These are phyloP conservation scores for Clunio marinus DNA, from an alignment of 2,888 invertebrate genomes.

Conservation along the genomic window DNA sequence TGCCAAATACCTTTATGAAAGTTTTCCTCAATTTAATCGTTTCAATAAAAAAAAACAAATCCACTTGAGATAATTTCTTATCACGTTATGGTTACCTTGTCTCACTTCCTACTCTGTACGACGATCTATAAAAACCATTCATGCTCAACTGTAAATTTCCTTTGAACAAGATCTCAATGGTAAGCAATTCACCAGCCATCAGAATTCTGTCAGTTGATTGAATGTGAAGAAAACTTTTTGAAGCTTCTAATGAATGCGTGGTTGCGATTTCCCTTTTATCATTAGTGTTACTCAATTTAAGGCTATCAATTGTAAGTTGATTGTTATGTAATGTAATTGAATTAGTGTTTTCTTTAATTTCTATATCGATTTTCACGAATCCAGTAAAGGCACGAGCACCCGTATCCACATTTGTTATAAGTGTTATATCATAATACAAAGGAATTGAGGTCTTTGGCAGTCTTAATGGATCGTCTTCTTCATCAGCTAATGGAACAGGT, in stretches of 20 bases:
- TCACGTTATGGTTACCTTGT: conserved; percentile 42
- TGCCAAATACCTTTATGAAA: conserved; percentile 51
- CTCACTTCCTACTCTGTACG: neutral
- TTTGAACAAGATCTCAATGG: neutral
- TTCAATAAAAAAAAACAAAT: too few species aligned
- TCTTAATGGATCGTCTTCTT: neutral
- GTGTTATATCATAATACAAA: neutral
- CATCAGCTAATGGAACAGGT: neutral
- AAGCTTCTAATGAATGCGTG: neutral
- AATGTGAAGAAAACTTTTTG: neutral
- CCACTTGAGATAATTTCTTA: neutral
- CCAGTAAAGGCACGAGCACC: conserved; percentile 2
- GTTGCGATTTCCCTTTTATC: neutral
- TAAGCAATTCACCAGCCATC: neutral
- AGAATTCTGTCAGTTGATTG: neutral
- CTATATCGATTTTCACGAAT: neutral
- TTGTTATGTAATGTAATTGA: conserved; percentile 14
- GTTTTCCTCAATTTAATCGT: conserved; percentile 12
- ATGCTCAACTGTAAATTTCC: neutral
- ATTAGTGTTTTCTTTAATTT: neutral
- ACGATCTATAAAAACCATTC: conserved; percentile 15
- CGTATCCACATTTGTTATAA: conserved; percentile 19
- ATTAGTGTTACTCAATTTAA: neutral
- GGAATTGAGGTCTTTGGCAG: conserved; percentile 1
- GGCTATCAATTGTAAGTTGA: neutral